Evolutionary conservation across 64 coral and sea anemone species (phyloP).

Genomic region (Stylophora pistillata): DNA sequence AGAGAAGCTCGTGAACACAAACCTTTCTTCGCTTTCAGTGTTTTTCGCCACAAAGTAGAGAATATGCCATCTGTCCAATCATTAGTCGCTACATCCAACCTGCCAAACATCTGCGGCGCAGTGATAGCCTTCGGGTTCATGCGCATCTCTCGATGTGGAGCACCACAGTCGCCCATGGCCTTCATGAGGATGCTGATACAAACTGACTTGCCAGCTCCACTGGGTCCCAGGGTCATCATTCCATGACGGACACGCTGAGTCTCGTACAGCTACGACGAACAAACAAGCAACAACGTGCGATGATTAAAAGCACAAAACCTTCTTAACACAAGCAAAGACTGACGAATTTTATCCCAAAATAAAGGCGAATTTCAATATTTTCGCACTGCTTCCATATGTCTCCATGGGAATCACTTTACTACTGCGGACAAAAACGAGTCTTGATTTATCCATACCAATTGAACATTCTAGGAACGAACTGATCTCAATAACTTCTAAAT

Average conservation of each 20-base stretch:
- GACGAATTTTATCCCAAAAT: no score
- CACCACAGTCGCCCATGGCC: conserved; percentile 92
- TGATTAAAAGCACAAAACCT: background rate
- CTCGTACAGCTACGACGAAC: conserved; percentile 68
- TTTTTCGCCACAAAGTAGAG: conserved; percentile 84
- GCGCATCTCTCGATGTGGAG: conserved; percentile 93
- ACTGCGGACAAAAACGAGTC: no score
- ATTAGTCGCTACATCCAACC: conserved; percentile 87
- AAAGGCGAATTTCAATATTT: no score
- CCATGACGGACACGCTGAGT: conserved; percentile 93
- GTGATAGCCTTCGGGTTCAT: conserved; percentile 96
- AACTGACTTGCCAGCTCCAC: conserved; percentile 82
- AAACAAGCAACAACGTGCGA: background rate
- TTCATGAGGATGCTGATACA: conserved; percentile 92
- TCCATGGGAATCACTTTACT: no score
- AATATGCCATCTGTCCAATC: conserved; percentile 93
- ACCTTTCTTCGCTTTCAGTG: conserved; percentile 91
- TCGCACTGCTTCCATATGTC: no score
- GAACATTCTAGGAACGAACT: no score
- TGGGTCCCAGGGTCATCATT: conserved; percentile 93
- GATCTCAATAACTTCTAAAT: no score
- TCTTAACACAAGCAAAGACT: background rate
- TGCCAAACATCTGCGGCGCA: conserved; percentile 92
- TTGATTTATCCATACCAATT: no score
- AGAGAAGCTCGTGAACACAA: background rate